A percentile compares a stretch with the other conserved stretches of the same genome.
Conservation (phyloP, 2,888 invertebrate species). For the Epinotia ramella region DNA sequence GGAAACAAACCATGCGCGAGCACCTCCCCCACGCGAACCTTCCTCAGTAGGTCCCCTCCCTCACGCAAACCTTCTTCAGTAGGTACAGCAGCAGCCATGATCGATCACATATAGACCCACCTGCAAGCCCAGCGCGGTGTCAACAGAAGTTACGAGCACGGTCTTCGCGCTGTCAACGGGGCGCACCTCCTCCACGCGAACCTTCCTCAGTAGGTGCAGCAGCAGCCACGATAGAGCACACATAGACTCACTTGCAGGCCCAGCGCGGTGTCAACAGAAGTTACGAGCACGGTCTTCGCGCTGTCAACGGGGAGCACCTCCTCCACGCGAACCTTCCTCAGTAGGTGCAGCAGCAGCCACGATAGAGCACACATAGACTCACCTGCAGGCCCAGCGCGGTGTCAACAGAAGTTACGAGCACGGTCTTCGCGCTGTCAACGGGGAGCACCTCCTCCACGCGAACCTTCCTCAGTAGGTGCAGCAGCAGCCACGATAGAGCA, state of each 20-base stretch:
- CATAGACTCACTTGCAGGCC: slow-evolving; percentile 87
- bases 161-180: slow-evolving; percentile 11
- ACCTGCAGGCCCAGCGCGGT: slow-evolving; percentile 92
- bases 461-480: no score
- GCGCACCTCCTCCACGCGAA: not conserved
- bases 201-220: not conserved
- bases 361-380: slow-evolving; percentile 87
- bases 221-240: slow-evolving; percentile 90
- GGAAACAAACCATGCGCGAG: no score
- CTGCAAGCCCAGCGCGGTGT: slow-evolving; percentile 1
- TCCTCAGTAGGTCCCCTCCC: no score
- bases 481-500: no score
- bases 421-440: no score
- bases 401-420: slow-evolving; percentile 86
- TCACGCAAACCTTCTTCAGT: no score
- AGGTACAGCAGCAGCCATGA: no score
- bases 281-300: slow-evolving; percentile 90
- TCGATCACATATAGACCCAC: no score
- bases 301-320: slow-evolving; percentile 85
- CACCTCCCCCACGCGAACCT: no score
- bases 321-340: slow-evolving; percentile 89
- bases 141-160: not conserved
- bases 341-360: slow-evolving; percentile 91
- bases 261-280: slow-evolving; percentile 85
- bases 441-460: no score